phyloP scores from a whole-genome alignment of 1,140 invertebrate species.

The Drosophila serrata region DNA sequence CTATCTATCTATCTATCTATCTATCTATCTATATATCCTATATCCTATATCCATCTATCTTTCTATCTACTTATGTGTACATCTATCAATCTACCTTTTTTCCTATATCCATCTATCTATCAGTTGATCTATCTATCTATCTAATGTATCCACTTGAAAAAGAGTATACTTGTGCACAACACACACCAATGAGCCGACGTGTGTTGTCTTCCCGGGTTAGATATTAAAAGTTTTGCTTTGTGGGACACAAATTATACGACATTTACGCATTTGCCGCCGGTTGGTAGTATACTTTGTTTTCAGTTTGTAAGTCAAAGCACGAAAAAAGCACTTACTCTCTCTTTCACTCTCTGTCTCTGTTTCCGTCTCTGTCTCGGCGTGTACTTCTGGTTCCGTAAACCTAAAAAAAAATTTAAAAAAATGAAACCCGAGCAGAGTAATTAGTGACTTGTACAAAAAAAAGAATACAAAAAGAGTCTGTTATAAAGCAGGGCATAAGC shows the following conservation, averaged over 20 bases:
- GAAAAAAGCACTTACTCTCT: conserved; percentile 58
- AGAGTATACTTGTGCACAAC: neutral
- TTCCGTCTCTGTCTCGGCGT: conserved; percentile 2
- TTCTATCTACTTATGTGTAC: no score
- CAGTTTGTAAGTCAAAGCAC: conserved; percentile 30
- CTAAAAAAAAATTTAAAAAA: conserved; percentile 5
- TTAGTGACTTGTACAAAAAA: conserved; percentile 58
- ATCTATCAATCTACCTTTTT: no score
- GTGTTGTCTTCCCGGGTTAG: conserved; percentile 33
- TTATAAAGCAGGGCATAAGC: conserved; percentile 40
- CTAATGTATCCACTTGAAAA: neutral
- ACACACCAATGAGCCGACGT: conserved; percentile 6
- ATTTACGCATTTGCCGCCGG: conserved; percentile 51
- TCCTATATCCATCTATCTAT: no score
- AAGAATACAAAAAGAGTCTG: conserved; percentile 47
- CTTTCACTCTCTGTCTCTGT: conserved; percentile 1
- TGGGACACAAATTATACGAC: conserved; percentile 46
- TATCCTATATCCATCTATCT: no score
- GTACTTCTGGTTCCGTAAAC: conserved; percentile 21
- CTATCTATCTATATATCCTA: no score
- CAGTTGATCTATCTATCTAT: no score
- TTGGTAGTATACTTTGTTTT: conserved; percentile 17
- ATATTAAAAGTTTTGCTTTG: conserved; percentile 68
- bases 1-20: no score
- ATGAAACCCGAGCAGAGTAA: conserved; percentile 64